Percentiles rank a stretch among this genome's conserved stretches.
Evolutionary conservation across 2,113 vertebrate genomes (phyloP).

Genomic region (Vulpes ferrilata): DNA sequence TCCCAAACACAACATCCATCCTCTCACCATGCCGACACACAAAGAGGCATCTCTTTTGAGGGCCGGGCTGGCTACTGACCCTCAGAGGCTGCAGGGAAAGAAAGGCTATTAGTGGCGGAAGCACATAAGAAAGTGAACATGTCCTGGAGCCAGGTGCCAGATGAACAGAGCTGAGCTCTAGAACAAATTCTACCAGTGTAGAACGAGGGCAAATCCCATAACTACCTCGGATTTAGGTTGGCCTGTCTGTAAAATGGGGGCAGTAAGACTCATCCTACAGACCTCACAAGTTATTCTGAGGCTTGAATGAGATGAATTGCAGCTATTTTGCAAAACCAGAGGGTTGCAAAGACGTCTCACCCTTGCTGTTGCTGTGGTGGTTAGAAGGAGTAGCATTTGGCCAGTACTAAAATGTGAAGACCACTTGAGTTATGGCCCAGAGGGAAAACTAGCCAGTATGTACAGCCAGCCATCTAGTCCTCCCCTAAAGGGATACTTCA

Average conservation of each 20-base stretch:
- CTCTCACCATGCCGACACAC: conserved; percentile 98
- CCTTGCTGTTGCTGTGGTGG: background rate
- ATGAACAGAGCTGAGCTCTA: background rate
- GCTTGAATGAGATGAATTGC: background rate
- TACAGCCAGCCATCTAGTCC: background rate
- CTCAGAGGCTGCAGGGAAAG: conserved; percentile 89
- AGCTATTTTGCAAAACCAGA: background rate
- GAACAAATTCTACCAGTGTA: background rate
- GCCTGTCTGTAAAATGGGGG: background rate
- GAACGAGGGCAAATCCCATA: background rate
- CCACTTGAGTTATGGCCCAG: background rate
- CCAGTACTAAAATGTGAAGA: background rate
- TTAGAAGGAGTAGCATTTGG: background rate
- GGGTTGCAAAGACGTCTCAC: background rate
- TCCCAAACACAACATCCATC: conserved; percentile 99
- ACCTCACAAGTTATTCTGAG: background rate
- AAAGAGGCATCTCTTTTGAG: conserved; percentile 95
- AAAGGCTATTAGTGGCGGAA: background rate
- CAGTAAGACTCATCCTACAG: background rate
- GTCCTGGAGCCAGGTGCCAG: background rate
- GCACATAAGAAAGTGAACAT: background rate
- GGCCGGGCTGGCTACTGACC: conserved; percentile 88
- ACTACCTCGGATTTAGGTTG: background rate
- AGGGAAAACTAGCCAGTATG: background rate
- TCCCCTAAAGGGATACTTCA: background rate